Base-by-base conservation (phyloP, 2,113 vertebrate genomes). In the Amphiprion percula region DNA sequence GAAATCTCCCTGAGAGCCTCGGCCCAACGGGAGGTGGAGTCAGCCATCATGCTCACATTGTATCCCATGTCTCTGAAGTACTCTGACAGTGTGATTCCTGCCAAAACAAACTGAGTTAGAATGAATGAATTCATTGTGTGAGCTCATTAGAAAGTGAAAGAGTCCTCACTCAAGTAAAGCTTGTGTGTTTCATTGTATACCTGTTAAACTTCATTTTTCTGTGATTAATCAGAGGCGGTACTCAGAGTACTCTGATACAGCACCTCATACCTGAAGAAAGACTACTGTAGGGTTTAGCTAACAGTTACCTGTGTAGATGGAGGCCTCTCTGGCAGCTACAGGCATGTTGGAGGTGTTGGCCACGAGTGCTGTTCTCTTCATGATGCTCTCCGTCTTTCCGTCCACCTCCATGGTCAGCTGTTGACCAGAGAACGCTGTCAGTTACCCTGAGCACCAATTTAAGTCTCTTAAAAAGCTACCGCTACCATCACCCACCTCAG, bases 281-380 rank as follows among this genome's bases (percentile, higher is more conserved):
- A 39, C 30, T 30, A 30, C 30, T 30, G 30, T 30, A 30, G 30
- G 30, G 30, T 30, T 30, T 30, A 5, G 30, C 30, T 30, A 30
- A 33, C 24, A 59, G 2, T 56, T n/a, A 99, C 98, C 98, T 79
- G 98, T 99, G 86, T 99, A 99, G 91, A 99, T 99, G 68, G 97
- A 99, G 72, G 98, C 98, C 93, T 99, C 98, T 94, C 98, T 96
- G 84, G 98, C 98, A 93, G 98, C 98, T 21, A 99, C 98, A 3
- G 98, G 98, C 98, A 99, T 99, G 93, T 99, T 99, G 88, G 98
- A 99, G 71, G 98, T 99, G 90, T 99, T 99, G 69, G 98, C 98
- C 26, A 99, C 98, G 67, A 99, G 94, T 0, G 97, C 95, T n/a
- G 98, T 99, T 91, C 98, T 97, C 94, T 99, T 99, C 98, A 99